phyloP scores from a whole-genome alignment of 2,888 invertebrate species.

The Gnatocerus cornutus region DNA sequence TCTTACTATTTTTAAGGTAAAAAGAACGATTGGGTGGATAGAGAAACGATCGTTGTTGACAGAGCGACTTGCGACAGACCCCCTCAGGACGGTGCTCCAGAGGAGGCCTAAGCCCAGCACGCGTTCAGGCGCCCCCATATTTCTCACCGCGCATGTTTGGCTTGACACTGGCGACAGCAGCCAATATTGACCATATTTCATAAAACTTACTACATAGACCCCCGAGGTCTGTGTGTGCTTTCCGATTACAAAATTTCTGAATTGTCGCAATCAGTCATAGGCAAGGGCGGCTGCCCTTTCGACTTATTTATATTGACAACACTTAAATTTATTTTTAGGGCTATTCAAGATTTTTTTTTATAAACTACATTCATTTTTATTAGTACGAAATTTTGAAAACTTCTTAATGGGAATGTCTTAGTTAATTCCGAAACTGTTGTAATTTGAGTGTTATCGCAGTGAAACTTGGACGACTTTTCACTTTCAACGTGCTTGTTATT shows the following conservation, averaged over 20 bases:
- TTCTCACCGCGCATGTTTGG: constrained; percentile 54
- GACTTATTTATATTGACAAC: too few species aligned
- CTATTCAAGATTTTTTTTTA: too few species aligned
- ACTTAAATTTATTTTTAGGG: too few species aligned
- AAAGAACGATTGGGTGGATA: neutral
- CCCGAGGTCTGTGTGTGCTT: constrained; percentile 23
- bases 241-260: constrained; percentile 43
- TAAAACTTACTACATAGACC: constrained; percentile 43
- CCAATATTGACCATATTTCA: constrained; percentile 52
- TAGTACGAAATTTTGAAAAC: too few species aligned
- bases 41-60: constrained; percentile 46
- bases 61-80: constrained; percentile 49
- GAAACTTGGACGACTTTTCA: too few species aligned
- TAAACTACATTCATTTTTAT: too few species aligned
- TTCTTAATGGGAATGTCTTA: too few species aligned
- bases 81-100: constrained; percentile 50
- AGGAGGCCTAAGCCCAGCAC: constrained; percentile 56
- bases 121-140: constrained; percentile 60
- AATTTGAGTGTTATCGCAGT: too few species aligned
- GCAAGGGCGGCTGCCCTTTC: neutral
- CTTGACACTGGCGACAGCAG: constrained; percentile 54
- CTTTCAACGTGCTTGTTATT: too few species aligned
- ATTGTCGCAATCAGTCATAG: constrained; percentile 37
- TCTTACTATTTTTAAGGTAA: neutral
- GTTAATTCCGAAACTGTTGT: too few species aligned